Percentiles rank a stretch among this genome's conserved stretches.
Conservation (phyloP, 2,113 vertebrate species). For the Heteronetta atricapilla region DNA sequence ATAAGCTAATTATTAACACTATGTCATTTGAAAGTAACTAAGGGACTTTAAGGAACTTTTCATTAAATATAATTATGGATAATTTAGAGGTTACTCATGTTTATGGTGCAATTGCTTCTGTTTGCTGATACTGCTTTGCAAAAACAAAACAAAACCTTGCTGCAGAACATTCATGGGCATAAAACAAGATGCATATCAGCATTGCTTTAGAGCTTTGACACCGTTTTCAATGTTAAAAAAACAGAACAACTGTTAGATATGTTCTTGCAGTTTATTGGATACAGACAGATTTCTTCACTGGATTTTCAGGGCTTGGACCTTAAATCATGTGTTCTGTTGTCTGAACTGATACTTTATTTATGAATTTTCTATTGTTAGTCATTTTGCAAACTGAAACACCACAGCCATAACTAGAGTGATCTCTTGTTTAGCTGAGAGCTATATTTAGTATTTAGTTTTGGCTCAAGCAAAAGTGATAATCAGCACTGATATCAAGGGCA, state of each 20-base stretch:
- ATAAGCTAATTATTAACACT: constrained; percentile 43
- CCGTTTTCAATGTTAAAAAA: constrained; percentile 38
- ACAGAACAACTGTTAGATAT: background rate
- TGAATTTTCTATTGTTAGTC: background rate
- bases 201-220: constrained; percentile 63
- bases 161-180: constrained; percentile 65
- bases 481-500: background rate
- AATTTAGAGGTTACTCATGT: constrained; percentile 83
- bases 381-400: constrained; percentile 56
- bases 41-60: constrained; percentile 78
- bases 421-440: constrained; percentile 42
- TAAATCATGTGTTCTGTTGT: constrained; percentile 30
- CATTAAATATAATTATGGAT: constrained; percentile 72
- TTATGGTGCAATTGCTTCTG: constrained; percentile 82
- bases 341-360: constrained; percentile 7
- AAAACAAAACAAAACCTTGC: constrained; percentile 61
- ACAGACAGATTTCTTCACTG: constrained; percentile 40
- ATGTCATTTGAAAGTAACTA: constrained; percentile 73
- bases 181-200: constrained; percentile 55
- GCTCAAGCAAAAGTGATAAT: background rate
- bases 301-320: constrained; percentile 45
- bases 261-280: constrained; percentile 63
- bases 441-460: background rate
- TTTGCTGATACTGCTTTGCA: constrained; percentile 82
- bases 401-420: constrained; percentile 38